These are phyloP conservation scores for Steatocranus sp. DNA, from an alignment of 2,797 vertebrate species.

Conservation along the genomic window DNA sequence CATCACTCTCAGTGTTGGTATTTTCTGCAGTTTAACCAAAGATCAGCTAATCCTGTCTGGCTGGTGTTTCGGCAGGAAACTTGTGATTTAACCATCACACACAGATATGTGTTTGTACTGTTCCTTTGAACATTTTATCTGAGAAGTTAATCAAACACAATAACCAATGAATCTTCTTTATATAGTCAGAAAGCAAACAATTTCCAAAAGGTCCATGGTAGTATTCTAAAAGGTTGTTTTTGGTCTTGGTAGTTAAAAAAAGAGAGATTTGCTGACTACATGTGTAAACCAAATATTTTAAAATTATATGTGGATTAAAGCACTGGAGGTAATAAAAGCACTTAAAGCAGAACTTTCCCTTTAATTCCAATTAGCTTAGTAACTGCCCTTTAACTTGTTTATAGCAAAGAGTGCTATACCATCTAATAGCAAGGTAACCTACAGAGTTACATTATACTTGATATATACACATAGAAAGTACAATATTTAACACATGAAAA, in stretches of 20 bases:
- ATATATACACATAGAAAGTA: neutral
- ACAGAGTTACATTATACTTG: neutral
- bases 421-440: neutral
- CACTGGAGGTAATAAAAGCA: neutral
- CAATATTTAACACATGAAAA: neutral
- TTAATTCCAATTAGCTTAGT: neutral
- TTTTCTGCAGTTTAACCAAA: conserved; percentile 22
- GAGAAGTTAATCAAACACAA: neutral
- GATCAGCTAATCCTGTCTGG: conserved; percentile 18
- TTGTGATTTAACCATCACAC: neutral
- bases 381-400: neutral
- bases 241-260: neutral
- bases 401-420: neutral
- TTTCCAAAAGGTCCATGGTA: neutral
- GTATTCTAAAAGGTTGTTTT: neutral
- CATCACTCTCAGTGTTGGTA: neutral
- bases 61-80: neutral
- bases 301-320: neutral
- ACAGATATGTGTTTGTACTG: neutral
- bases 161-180: neutral
- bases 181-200: neutral
- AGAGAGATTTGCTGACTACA: neutral
- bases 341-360: neutral
- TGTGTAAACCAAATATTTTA: neutral
- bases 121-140: neutral